Conservation (phyloP, 2,797 vertebrate genomes). For the Bovichtus variegatus region DNA sequence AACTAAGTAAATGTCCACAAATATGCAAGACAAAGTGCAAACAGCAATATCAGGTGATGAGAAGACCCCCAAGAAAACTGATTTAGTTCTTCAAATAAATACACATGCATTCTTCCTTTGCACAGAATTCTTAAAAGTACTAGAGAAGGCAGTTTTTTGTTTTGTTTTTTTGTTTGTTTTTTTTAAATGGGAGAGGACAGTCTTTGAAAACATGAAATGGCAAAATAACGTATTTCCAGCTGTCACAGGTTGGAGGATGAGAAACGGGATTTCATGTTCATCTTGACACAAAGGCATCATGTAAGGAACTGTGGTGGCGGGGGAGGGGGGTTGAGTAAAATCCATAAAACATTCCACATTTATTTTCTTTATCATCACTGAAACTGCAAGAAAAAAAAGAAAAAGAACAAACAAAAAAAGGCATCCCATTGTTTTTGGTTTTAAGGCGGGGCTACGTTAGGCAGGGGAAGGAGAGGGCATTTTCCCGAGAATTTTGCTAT, state of each 20-base stretch:
- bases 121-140: constrained; percentile 55
- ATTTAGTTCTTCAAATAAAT: constrained; percentile 74
- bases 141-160: constrained; percentile 28
- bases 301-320: constrained; percentile 21
- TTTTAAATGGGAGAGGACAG: constrained; percentile 24
- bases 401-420: constrained; percentile 69
- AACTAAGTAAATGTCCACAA: constrained; percentile 45
- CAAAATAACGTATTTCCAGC: constrained; percentile 45
- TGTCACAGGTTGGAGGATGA: constrained; percentile 48
- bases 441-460: constrained; percentile 88
- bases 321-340: constrained; percentile 44
- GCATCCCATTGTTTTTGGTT: constrained; percentile 90
- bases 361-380: constrained; percentile 57
- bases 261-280: constrained; percentile 28
- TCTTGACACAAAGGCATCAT: constrained; percentile 57
- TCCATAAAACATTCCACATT: constrained; percentile 75
- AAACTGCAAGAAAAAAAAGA: constrained; percentile 58
- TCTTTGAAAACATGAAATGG: constrained; percentile 38
- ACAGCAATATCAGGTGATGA: constrained; percentile 60
- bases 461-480: constrained; percentile 30
- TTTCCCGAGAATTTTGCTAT: constrained; percentile 38
- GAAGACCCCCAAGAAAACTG: constrained; percentile 13
- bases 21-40: constrained; percentile 61
- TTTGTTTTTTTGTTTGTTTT: not conserved
- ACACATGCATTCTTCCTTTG: constrained; percentile 63